Evolutionary conservation across 2,113 vertebrate species (phyloP).

Genomic region (Apteryx mantelli): DNA sequence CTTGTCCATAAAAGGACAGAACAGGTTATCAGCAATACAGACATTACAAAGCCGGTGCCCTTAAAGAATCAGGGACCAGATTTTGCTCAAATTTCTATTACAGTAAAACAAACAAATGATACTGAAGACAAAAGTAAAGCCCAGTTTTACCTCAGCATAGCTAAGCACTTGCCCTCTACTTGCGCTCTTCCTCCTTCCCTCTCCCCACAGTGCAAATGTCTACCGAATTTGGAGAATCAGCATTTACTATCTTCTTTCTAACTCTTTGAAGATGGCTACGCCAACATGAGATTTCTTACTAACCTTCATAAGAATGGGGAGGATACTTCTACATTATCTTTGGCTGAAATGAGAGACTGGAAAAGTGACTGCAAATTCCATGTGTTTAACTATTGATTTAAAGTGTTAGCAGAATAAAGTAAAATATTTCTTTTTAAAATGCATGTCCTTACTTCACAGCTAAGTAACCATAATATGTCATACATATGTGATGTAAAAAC

Average conservation of each 20-base stretch:
- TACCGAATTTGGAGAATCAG: background rate
- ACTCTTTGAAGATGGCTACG: background rate
- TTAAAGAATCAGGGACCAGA: background rate
- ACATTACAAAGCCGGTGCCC: background rate
- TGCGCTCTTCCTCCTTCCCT: background rate
- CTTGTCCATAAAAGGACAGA: background rate
- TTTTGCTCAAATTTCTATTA: background rate
- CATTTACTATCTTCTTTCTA: background rate
- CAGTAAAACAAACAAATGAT: background rate
- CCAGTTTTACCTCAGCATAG: background rate
- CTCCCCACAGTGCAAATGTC: background rate
- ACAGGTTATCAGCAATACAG: background rate
- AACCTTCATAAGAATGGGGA: background rate
- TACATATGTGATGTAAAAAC: background rate
- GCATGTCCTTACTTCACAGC: background rate
- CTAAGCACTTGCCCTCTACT: background rate
- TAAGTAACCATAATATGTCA: background rate
- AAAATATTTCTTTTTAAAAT: background rate
- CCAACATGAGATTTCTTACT: background rate
- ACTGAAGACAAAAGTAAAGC: background rate
- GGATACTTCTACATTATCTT: background rate
- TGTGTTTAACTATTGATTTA: background rate
- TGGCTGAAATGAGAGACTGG: background rate
- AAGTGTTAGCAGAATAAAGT: background rate
- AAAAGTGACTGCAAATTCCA: background rate